These are phyloP conservation scores for Pollachius pollachius DNA, from an alignment of 2,113 vertebrate genomes.

Conservation along the genomic window DNA sequence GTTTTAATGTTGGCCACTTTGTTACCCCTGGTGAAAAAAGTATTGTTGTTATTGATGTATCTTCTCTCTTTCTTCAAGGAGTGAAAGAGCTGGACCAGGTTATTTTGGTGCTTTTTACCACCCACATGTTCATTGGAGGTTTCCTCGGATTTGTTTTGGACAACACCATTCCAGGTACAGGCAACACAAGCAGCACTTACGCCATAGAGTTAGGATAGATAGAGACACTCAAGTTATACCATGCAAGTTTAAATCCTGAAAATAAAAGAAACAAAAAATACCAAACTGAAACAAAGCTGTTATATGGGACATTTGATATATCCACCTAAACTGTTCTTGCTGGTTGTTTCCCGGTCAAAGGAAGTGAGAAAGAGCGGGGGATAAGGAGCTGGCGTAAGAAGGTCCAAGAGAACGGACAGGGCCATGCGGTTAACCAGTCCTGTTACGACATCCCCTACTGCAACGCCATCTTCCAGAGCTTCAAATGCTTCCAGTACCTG, in stretches of 20 bases:
- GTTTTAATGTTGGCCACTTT: no score
- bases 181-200: no score
- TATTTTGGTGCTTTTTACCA: slow-evolving; percentile 75
- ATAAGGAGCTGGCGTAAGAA: slow-evolving; percentile 62
- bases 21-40: no score
- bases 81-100: slow-evolving; percentile 75
- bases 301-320: no score
- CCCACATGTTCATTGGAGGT: slow-evolving; percentile 78
- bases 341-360: slow-evolving; percentile 29
- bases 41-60: no score
- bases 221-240: no score
- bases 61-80: slow-evolving; percentile 49
- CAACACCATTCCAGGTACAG: slow-evolving; percentile 77
- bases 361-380: slow-evolving; percentile 70
- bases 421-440: slow-evolving; percentile 42
- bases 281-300: no score
- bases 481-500: slow-evolving; percentile 55
- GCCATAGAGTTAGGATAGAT: no score
- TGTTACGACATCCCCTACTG: slow-evolving; percentile 73
- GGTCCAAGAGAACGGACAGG: slow-evolving; percentile 17
- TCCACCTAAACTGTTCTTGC: no score
- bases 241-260: no score
- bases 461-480: slow-evolving; percentile 40
- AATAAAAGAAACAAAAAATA: no score
- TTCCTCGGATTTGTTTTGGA: slow-evolving; percentile 78